A percentile compares a stretch with the other conserved stretches of the same genome.
phyloP scores from a whole-genome alignment of 2,797 vertebrate genomes.

The Acridotheres tristis region DNA sequence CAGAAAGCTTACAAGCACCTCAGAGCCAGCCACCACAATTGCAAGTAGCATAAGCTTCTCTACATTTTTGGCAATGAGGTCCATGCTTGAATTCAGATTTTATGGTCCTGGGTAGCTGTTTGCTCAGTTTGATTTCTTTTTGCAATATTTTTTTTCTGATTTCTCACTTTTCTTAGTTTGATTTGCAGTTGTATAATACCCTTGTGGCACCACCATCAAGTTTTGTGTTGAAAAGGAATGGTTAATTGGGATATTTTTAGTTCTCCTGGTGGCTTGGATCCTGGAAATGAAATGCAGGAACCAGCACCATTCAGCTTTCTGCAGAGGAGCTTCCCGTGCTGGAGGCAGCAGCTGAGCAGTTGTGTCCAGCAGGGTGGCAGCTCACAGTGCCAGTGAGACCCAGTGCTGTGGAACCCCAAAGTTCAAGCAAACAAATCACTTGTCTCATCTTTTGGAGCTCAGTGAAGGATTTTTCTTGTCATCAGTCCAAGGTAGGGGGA shows the following conservation, averaged over 20 bases:
- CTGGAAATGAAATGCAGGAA: neutral
- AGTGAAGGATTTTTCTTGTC: neutral
- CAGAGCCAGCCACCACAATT: neutral
- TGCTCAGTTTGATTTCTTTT: neutral
- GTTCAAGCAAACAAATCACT: neutral
- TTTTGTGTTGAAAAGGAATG: neutral
- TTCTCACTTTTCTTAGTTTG: neutral
- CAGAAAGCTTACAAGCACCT: neutral
- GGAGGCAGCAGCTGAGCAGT: neutral
- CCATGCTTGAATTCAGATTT: neutral
- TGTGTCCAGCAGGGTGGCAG: neutral
- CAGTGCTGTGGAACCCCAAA: neutral
- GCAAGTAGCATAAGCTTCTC: neutral
- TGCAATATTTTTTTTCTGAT: neutral
- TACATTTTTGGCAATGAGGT: accelerated
- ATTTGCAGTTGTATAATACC: neutral
- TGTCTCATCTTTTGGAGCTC: neutral
- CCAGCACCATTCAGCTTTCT: neutral
- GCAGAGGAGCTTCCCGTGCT: neutral
- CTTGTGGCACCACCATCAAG: neutral
- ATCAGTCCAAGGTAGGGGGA: neutral
- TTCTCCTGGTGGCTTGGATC: neutral
- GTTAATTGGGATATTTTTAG: constrained; percentile 45
- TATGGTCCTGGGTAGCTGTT: neutral
- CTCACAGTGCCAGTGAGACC: neutral